phyloP scores from a whole-genome alignment of 2,888 invertebrate species.

The Rutpela maculata region DNA sequence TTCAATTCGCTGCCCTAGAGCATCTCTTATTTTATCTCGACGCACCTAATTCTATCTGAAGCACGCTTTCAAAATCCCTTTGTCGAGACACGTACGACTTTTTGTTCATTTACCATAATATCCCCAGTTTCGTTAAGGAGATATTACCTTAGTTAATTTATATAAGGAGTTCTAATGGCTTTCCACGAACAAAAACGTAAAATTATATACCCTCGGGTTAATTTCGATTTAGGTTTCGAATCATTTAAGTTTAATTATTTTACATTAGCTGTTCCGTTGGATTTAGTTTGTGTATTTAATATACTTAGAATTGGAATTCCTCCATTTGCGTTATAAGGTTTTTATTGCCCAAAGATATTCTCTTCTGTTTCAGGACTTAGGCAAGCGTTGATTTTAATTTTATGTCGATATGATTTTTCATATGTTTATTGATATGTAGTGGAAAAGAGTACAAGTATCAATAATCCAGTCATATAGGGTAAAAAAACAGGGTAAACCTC shows the following conservation, averaged over 20 bases:
- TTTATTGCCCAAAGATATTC: too few relatives aligned
- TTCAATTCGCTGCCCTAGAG: constrained; percentile 18
- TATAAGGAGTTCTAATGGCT: constrained; percentile 17
- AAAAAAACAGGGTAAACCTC: too few relatives aligned
- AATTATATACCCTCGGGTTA: not conserved
- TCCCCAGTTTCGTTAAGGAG: constrained; percentile 16
- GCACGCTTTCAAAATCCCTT: constrained; percentile 28
- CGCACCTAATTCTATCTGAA: constrained; percentile 32
- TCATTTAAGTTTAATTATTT: constrained; percentile 7
- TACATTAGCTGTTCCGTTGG: not conserved
- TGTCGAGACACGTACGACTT: constrained; percentile 36
- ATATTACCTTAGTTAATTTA: constrained; percentile 20
- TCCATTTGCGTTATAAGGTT: too few relatives aligned
- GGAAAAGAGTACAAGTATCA: too few relatives aligned
- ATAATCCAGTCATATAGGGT: too few relatives aligned
- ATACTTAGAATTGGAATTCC: not conserved
- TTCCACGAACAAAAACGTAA: constrained; percentile 7
- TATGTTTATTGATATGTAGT: too few relatives aligned
- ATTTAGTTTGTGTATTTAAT: not conserved
- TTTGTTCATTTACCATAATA: constrained; percentile 30
- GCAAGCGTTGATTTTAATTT: too few relatives aligned
- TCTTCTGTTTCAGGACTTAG: too few relatives aligned
- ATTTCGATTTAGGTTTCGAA: not conserved
- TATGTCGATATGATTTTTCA: too few relatives aligned
- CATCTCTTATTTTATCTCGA: constrained; percentile 31